phyloP scores from a whole-genome alignment of 2,888 invertebrate genomes.

The Leucophora obtusa region DNA sequence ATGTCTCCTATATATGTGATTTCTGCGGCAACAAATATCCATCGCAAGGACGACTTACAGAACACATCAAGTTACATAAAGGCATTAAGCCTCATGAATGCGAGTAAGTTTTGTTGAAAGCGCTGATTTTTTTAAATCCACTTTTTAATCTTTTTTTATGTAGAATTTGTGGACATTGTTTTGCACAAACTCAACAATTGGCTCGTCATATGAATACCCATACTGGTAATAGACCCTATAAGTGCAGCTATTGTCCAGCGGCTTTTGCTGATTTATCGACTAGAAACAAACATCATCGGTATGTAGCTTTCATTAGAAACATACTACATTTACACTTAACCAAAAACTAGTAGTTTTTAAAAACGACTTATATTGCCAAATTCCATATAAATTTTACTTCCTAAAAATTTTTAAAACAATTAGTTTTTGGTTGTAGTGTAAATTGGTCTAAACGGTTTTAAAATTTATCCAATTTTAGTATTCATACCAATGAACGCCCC shows the following conservation, averaged over 20 bases:
- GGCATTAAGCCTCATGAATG: slow-evolving; percentile 77
- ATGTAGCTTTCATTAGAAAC: slow-evolving; percentile 2
- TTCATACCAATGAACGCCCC: slow-evolving; percentile 77
- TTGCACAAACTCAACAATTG: slow-evolving; percentile 77
- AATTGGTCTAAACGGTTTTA: no score
- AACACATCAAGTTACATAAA: slow-evolving; percentile 77
- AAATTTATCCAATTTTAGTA: slow-evolving; percentile 64
- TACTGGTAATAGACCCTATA: slow-evolving; percentile 77
- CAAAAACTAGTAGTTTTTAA: no score
- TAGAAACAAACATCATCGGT: slow-evolving; percentile 78
- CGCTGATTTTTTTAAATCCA: no score
- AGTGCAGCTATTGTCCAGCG: slow-evolving; percentile 76
- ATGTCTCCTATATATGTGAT: slow-evolving; percentile 75
- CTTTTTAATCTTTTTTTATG: no score
- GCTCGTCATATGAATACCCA: slow-evolving; percentile 78
- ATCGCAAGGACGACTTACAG: slow-evolving; percentile 75
- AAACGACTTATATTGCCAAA: no score
- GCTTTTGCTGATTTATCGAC: slow-evolving; percentile 78
- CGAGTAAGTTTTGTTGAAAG: slow-evolving; percentile 71
- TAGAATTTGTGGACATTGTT: slow-evolving; percentile 77
- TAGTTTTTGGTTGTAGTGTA: no score
- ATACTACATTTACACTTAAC: no score
- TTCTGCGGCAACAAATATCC: slow-evolving; percentile 78
- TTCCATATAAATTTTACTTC: no score
- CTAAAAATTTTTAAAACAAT: no score